Evolutionary conservation across 2,888 invertebrate species (phyloP).

Genomic region (Calliphora vomitoria): DNA sequence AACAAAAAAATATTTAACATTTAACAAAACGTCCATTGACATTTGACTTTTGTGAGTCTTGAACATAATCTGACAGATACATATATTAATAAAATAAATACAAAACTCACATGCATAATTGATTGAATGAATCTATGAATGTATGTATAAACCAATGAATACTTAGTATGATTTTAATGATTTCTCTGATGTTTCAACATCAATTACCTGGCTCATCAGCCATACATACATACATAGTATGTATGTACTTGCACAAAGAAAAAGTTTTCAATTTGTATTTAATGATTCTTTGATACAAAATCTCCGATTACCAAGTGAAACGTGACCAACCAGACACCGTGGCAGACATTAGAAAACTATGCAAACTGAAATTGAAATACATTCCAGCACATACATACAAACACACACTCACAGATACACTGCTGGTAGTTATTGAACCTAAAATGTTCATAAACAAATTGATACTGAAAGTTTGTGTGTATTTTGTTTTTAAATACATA

Average conservation of each 20-base stretch:
- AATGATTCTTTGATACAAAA: conserved; percentile 41
- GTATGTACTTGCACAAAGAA: background rate
- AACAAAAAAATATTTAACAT: conserved; percentile 2
- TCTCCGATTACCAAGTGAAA: conserved; percentile 59
- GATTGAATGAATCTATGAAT: conserved; percentile 1
- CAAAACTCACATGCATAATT: conserved; percentile 29
- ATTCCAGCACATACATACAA: conserved; percentile 16
- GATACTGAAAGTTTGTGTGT: background rate
- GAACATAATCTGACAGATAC: conserved; percentile 10
- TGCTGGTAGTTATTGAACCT: conserved; percentile 18
- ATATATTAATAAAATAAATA: conserved; percentile 1
- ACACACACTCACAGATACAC: background rate
- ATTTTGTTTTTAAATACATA: conserved; percentile 20
- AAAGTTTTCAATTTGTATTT: conserved; percentile 42
- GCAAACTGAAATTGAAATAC: conserved; percentile 12
- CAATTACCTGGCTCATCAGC: conserved; percentile 26
- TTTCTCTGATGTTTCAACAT: conserved; percentile 33
- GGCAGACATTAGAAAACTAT: conserved; percentile 55
- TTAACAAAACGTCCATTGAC: conserved; percentile 49
- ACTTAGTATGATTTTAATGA: conserved; percentile 8
- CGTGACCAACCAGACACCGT: conserved; percentile 68
- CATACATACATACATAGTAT: background rate
- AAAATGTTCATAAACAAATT: conserved; percentile 32
- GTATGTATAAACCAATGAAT: too few relatives aligned
- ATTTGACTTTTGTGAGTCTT: conserved; percentile 41